Conservation (phyloP, 2,797 vertebrate species). For the Lepilemur ruficaudatus region DNA sequence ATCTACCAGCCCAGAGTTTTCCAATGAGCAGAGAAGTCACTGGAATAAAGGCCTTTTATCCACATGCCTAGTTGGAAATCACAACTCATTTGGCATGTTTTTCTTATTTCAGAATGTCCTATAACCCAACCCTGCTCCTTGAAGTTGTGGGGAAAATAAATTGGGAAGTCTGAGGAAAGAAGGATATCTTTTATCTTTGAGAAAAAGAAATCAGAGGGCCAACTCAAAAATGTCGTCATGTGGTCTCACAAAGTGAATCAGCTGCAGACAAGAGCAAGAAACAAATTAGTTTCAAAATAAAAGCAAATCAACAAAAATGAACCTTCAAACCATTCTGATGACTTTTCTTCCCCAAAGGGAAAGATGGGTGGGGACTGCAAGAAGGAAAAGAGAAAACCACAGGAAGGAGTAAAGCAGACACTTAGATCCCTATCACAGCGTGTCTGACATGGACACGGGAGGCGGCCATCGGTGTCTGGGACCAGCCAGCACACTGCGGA, state of each 20-base stretch:
- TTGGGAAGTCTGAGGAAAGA: not conserved
- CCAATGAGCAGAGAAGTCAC: conserved; percentile 47
- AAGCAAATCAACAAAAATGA: conserved; percentile 36
- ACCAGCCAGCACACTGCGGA: not conserved
- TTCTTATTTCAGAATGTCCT: conserved; percentile 32
- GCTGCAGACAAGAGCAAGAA: conserved; percentile 73
- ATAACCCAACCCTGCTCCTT: not conserved
- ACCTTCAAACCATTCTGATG: not conserved
- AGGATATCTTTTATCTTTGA: not conserved
- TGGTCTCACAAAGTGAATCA: not conserved
- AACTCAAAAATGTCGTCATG: not conserved
- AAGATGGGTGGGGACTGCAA: not conserved
- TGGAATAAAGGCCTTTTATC: conserved; percentile 79
- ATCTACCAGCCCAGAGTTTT: conserved; percentile 65
- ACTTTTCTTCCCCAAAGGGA: not conserved
- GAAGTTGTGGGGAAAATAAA: conserved; percentile 39
- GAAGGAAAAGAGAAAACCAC: rapidly evolving
- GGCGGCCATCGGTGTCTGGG: not conserved
- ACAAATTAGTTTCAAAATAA: conserved; percentile 77
- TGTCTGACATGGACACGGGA: not conserved
- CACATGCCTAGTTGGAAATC: conserved; percentile 67
- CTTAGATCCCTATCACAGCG: not conserved
- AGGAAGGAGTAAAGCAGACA: not conserved
- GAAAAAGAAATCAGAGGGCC: not conserved
- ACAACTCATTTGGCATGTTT: conserved; percentile 14